These are phyloP conservation scores for Tragulus kanchil DNA, from an alignment of 2,113 vertebrate species.

Conservation along the genomic window DNA sequence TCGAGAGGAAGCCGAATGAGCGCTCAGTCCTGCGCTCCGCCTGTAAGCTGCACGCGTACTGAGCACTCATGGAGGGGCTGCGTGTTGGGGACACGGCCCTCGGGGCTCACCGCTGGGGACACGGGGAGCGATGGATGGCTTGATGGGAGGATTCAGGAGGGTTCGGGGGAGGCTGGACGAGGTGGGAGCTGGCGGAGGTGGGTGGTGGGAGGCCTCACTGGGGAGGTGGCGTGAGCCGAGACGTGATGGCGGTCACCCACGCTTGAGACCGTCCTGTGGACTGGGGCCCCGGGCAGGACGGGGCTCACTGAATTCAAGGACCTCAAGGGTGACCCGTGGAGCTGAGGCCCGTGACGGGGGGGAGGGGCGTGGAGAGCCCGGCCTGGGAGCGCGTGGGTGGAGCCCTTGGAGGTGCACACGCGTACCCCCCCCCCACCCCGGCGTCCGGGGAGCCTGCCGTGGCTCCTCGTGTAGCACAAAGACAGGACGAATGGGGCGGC, in stretches of 20 bases:
- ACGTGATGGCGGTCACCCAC: neutral
- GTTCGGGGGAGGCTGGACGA: fast-evolving
- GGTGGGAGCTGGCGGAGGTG: neutral
- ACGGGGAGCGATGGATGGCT: neutral
- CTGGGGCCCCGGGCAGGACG: neutral
- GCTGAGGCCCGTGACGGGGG: fast-evolving
- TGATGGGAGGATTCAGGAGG: neutral
- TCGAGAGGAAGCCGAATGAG: neutral
- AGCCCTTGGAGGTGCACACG: neutral
- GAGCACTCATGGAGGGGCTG: neutral
- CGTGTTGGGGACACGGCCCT: too few species aligned
- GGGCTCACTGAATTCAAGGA: neutral
- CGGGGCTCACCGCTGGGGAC: neutral
- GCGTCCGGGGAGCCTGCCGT: neutral
- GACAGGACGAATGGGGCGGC: neutral
- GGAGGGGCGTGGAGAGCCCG: neutral
- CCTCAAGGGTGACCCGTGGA: neutral
- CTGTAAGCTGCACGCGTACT: too few species aligned
- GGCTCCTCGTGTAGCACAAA: neutral
- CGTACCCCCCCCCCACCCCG: too few species aligned
- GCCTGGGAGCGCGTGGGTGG: neutral
- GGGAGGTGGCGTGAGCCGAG: neutral
- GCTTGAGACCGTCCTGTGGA: fast-evolving
- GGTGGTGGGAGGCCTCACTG: neutral
- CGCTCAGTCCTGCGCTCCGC: fast-evolving